phyloP scores from a whole-genome alignment of 2,888 invertebrate species.

The Lingula anatina region DNA sequence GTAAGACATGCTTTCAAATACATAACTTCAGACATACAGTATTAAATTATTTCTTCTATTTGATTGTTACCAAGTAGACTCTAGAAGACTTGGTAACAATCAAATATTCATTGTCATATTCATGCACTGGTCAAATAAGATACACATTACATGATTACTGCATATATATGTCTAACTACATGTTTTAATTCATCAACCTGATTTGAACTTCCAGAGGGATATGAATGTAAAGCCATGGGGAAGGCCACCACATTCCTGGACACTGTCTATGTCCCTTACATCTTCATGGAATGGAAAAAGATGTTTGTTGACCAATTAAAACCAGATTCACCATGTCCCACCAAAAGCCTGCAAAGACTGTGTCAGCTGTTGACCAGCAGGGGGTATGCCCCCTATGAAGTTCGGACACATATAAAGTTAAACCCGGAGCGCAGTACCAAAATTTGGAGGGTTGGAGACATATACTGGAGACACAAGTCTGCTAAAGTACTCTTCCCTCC shows the following conservation, averaged over 20 bases:
- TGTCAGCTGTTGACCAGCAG: background rate
- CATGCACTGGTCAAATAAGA: too few relatives aligned
- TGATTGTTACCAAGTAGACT: too few relatives aligned
- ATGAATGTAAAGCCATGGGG: constrained; percentile 32
- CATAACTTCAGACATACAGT: too few relatives aligned
- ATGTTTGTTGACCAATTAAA: constrained; percentile 21
- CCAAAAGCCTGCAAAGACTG: constrained; percentile 5
- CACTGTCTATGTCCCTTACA: constrained; percentile 24
- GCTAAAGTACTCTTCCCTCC: background rate
- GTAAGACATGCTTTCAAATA: too few relatives aligned
- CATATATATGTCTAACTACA: too few relatives aligned
- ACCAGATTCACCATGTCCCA: constrained; percentile 10
- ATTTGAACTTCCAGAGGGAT: constrained; percentile 32
- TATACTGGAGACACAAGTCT: constrained; percentile 21
- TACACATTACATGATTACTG: too few relatives aligned
- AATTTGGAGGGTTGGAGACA: constrained; percentile 23
- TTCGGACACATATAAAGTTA: constrained; percentile 11
- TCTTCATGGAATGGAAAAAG: constrained; percentile 40
- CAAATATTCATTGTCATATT: too few relatives aligned
- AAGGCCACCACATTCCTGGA: constrained; percentile 19
- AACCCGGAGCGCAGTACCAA: constrained; percentile 15
- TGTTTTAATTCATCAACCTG: too few relatives aligned
- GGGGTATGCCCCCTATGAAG: constrained; percentile 9
- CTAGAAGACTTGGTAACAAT: too few relatives aligned
- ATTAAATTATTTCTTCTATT: too few relatives aligned